phyloP scores from a whole-genome alignment of 1,140 invertebrate genomes.

The Heliothis subflexa region DNA sequence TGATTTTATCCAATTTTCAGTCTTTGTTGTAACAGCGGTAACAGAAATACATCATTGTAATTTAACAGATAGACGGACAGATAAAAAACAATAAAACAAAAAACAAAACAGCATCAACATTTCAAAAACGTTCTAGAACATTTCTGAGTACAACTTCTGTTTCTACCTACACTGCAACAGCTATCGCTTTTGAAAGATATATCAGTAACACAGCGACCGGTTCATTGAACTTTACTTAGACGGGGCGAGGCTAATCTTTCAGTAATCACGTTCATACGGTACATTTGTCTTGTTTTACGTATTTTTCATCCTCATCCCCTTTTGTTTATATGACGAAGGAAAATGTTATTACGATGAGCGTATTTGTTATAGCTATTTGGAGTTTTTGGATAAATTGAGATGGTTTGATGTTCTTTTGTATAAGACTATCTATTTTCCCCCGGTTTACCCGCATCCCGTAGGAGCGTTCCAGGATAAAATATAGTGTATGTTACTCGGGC shows the following conservation, averaged over 20 bases:
- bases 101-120: no score
- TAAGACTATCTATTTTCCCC: no score
- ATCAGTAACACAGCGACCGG: constrained; percentile 48
- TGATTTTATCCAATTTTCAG: no score
- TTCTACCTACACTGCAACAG: background rate
- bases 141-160: constrained; percentile 7
- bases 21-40: no score
- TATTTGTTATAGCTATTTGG: constrained; percentile 19
- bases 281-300: constrained; percentile 50
- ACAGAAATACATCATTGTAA: no score
- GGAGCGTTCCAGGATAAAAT: no score
- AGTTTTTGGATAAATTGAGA: background rate
- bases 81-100: no score
- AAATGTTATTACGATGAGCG: constrained; percentile 34
- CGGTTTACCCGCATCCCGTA: no score
- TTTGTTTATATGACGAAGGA: constrained; percentile 36
- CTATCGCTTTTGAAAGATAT: constrained; percentile 49
- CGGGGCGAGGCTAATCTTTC: constrained; percentile 50
- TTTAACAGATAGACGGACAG: no score
- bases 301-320: constrained; percentile 39
- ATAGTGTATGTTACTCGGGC: no score
- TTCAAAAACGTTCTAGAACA: no score
- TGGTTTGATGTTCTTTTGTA: background rate
- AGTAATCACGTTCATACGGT: constrained; percentile 52
- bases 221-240: constrained; percentile 54